Conservation (phyloP, 2,888 invertebrate species). For the Xestia ashworthii region DNA sequence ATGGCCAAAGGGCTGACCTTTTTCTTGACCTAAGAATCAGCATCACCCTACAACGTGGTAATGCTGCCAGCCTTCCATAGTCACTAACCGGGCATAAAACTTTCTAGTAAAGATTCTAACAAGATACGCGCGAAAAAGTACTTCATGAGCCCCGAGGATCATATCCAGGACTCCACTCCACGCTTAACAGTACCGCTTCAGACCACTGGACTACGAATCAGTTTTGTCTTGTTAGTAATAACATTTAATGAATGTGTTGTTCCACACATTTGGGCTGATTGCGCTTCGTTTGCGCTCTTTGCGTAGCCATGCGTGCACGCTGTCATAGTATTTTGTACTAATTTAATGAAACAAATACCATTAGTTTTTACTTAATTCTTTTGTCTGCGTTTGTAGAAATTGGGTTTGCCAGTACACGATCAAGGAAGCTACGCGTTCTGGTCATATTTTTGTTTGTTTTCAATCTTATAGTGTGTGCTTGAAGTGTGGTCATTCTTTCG, state of each 20-base stretch:
- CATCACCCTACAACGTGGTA: neutral
- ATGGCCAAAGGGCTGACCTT: neutral
- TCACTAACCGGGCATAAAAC: neutral
- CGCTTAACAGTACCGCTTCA: neutral
- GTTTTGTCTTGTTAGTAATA: neutral
- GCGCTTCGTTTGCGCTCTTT: conserved; percentile 38
- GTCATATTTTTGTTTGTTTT: neutral
- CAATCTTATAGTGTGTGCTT: neutral
- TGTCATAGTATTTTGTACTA: conserved; percentile 20
- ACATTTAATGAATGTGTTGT: conserved; percentile 15
- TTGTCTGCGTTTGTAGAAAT: neutral
- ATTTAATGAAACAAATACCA: conserved; percentile 41
- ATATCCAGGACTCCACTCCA: neutral
- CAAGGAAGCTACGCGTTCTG: neutral
- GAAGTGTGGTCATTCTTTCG: neutral
- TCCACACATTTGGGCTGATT: conserved; percentile 36
- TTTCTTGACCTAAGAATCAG: neutral
- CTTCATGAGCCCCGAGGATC: neutral
- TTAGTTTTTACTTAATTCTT: neutral
- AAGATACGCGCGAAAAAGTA: neutral
- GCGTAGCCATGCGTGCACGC: conserved; percentile 44
- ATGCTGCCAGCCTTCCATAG: neutral
- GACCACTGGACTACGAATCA: neutral
- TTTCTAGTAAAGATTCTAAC: neutral
- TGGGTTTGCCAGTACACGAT: neutral